Evolutionary conservation across 2,113 vertebrate genomes (phyloP).

Genomic region (Hippocampus zosterae): DNA sequence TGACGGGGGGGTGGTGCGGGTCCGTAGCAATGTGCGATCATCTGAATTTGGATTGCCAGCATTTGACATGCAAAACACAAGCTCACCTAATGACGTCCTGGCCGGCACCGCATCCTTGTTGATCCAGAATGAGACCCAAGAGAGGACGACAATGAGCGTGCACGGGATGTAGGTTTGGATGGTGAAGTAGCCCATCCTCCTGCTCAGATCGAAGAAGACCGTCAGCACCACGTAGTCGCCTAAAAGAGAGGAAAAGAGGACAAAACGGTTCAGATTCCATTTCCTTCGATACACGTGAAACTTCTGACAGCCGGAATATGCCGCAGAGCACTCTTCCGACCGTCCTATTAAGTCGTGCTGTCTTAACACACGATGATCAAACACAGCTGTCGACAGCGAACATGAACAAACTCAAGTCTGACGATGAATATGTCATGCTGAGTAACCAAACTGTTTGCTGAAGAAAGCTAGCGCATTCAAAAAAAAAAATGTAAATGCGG

Average conservation of each 20-base stretch:
- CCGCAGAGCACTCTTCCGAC: background rate
- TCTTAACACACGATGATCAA: slow-evolving; percentile 1
- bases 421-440: slow-evolving; percentile 31
- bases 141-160: slow-evolving; percentile 95
- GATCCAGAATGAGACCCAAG: slow-evolving; percentile 99
- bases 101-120: slow-evolving; percentile 98
- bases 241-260: slow-evolving; percentile 44
- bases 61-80: background rate
- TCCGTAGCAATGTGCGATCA: background rate
- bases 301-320: too few species aligned
- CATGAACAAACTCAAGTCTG: slow-evolving; percentile 20
- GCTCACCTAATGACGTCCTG: slow-evolving; percentile 90
- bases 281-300: background rate
- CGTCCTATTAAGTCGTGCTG: background rate
- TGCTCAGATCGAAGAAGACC: slow-evolving; percentile 95
- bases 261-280: background rate
- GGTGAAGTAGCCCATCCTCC: slow-evolving; percentile 99
- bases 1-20: slow-evolving; percentile 1
- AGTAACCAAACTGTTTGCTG: slow-evolving; percentile 37
- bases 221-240: slow-evolving; percentile 97
- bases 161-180: slow-evolving; percentile 99
- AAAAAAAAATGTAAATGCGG: slow-evolving; percentile 17
- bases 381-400: slow-evolving; percentile 17
- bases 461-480: slow-evolving; percentile 26
- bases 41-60: background rate